Percentiles rank a stretch among this genome's conserved stretches.
These are phyloP conservation scores for Narcine bancroftii DNA, from an alignment of 2,113 vertebrate species.

Conservation along the genomic window DNA sequence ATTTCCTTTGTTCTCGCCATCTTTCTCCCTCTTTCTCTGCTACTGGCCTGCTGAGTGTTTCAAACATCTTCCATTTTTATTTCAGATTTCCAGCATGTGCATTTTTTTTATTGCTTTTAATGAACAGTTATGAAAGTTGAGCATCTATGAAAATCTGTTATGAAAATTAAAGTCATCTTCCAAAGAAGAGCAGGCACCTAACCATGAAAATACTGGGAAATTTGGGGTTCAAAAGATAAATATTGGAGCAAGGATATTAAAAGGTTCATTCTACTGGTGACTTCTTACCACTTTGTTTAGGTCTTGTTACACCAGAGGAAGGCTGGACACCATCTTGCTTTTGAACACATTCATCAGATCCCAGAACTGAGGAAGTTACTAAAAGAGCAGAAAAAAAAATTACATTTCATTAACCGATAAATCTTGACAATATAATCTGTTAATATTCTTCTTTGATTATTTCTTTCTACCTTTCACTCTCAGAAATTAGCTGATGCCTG, in stretches of 20 bases:
- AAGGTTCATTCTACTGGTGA: neutral
- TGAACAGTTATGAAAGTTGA: neutral
- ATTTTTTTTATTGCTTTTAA: no score
- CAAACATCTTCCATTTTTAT: no score
- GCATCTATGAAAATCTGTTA: neutral
- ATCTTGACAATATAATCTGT: neutral
- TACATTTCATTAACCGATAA: neutral
- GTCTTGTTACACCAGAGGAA: neutral
- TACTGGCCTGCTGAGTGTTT: no score
- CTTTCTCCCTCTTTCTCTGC: no score
- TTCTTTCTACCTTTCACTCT: neutral
- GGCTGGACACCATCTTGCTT: neutral
- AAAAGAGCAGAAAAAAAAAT: neutral
- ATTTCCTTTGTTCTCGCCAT: no score
- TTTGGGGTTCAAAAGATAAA: neutral
- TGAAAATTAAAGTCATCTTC: neutral
- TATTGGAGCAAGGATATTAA: neutral
- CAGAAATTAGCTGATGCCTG: neutral
- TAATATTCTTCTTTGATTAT: neutral
- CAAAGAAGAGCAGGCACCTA: neutral
- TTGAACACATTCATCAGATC: neutral
- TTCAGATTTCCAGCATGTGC: no score
- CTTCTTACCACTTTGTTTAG: conserved; percentile 28
- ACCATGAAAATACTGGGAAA: neutral
- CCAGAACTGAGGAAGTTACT: neutral